Base-by-base conservation (phyloP, 2,797 vertebrate genomes). In the Malurus leucopterus region DNA sequence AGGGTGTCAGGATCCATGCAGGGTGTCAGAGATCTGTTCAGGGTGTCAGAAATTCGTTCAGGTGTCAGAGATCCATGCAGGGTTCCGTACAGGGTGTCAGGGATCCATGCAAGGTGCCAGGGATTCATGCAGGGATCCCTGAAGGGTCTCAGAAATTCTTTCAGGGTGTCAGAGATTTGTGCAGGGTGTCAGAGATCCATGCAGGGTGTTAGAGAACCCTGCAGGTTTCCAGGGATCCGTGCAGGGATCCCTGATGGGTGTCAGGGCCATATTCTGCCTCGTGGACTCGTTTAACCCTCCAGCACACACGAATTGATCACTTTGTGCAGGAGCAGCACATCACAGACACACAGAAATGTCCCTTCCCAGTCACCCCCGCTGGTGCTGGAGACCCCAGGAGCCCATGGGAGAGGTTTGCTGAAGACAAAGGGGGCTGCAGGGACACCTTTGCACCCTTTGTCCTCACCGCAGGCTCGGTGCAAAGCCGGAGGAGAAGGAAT, bases 251-350 rank as follows among this genome's bases (percentile, higher is more conserved):
- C 9, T 36, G 9, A 36, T 18, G 47, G 59, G 75, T 14, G 34
- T 2, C 1, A 1, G 58, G 46, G 44, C 0, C 1, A 18, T 9
- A 43, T 22, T 78, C 32, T 86, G 55, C 40, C 3, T 20, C 6
- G 4, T 1, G 8, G 69, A 3, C 8, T 77, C 44, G 2, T 57
- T 84, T 36, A 68, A 64, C 41, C 79, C 68, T 12, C 21, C 47
- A 15, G 59, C 83, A 79, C 72, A 29, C 10, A 13, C 76, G 41
- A 51, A n/a, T 1, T 13, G 63, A 51, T 91, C 9, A 24, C 47
- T 32, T 4, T 23, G 84, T 0, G 4, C 62, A 13, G 44, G 14
- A 86, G 49, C 57, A 77, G 73, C 65, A 3, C 49, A 2, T 13
- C 67, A 7, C 63, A 29, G 62, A 11, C 88, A 75, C 72, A 64